phyloP scores from a whole-genome alignment of 2,113 vertebrate species.

The Lichenostomus cassidix region DNA sequence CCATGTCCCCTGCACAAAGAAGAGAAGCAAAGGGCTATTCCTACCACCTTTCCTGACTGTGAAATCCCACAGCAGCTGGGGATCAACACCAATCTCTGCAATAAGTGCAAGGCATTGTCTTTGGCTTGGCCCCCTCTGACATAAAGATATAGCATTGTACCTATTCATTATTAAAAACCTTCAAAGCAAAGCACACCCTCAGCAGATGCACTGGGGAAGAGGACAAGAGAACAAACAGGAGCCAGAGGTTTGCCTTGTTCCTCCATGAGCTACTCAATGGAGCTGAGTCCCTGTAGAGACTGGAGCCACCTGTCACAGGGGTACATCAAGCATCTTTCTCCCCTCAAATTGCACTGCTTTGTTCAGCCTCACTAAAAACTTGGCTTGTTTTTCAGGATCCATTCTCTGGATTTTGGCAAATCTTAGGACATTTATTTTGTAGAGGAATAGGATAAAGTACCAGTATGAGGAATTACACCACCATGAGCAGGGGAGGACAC shows the following conservation, averaged over 20 bases:
- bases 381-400: background rate
- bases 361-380: background rate
- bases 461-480: background rate
- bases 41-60: background rate
- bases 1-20: background rate
- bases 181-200: background rate
- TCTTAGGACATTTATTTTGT: background rate
- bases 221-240: background rate
- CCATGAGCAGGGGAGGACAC: fast-evolving
- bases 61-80: background rate
- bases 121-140: background rate
- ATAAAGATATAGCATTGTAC: background rate
- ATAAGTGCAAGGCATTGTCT: background rate
- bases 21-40: background rate
- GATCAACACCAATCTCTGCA: background rate
- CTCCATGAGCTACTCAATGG: background rate
- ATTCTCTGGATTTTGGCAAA: background rate
- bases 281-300: background rate
- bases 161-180: background rate
- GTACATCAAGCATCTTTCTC: background rate
- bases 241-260: background rate
- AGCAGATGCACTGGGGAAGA: background rate
- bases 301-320: fast-evolving
- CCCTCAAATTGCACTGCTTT: background rate
- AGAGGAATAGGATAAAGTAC: background rate